These are phyloP conservation scores for Hypomecis atomaria DNA, from an alignment of 2,888 invertebrate species.

Conservation along the genomic window DNA sequence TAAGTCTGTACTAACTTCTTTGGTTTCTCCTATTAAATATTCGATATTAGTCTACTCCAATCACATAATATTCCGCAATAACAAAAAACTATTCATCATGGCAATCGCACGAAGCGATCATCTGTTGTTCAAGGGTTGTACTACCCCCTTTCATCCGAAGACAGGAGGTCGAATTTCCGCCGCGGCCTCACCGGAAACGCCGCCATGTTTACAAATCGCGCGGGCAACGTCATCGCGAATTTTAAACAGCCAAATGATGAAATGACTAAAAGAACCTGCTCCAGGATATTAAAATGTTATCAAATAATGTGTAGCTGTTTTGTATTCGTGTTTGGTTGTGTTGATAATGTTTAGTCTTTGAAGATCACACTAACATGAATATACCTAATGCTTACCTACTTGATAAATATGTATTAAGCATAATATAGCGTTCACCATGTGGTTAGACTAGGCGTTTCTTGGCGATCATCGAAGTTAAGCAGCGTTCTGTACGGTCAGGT, in stretches of 20 bases:
- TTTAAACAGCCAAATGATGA: conserved; percentile 69
- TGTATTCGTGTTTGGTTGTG: conserved; percentile 5
- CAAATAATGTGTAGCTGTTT: conserved; percentile 25
- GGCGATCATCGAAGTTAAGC: too few relatives aligned
- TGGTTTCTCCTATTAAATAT: too few relatives aligned
- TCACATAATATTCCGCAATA: conserved; percentile 7
- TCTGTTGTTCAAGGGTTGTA: conserved; percentile 30
- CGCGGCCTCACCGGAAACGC: conserved; percentile 77
- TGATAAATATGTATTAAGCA: too few relatives aligned
- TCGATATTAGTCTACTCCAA: neutral
- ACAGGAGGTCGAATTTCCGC: conserved; percentile 78
- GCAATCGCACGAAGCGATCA: conserved; percentile 21
- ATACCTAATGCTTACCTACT: too few relatives aligned
- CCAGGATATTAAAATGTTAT: conserved; percentile 35
- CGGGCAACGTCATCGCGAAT: conserved; percentile 76
- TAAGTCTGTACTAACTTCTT: too few relatives aligned
- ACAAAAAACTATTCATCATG: conserved; percentile 31
- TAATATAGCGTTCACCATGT: too few relatives aligned
- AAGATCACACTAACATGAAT: too few relatives aligned
- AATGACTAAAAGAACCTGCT: conserved; percentile 54
- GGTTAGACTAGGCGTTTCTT: too few relatives aligned
- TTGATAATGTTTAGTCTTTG: neutral
- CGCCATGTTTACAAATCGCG: conserved; percentile 83
- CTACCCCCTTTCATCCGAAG: conserved; percentile 44
- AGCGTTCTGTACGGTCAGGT: too few relatives aligned